Evolutionary conservation across 2,113 vertebrate genomes (phyloP), one percentile per base, ranked within the genome.

Genomic region (Plectropomus leopardus): DNA sequence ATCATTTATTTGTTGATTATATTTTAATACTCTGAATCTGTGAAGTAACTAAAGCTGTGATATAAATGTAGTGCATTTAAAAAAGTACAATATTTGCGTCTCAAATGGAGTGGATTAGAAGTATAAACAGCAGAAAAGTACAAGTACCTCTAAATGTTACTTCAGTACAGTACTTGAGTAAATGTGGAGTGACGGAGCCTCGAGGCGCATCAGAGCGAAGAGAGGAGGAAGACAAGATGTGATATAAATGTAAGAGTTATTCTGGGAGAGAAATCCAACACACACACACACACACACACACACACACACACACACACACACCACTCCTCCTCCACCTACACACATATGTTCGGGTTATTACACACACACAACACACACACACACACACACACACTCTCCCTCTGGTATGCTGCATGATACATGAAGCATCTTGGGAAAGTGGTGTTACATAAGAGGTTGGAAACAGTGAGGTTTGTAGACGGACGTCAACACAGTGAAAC

Each of bases 391-490:
- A 65, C 30, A 51, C 69, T 26, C 36, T 14, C 42, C 14, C 44
- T 45, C 44, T 45, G 44, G 44, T 16, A 45, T 69, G 60, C 50
- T 69, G 60, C 50, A 19, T 10, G 59, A 72, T 63, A 42, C 69
- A 83, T 55, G 63, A 75, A 36, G 66, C 57, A 64, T 54, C 51
- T 30, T 36, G 63, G 34, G 66, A 26, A 57, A 51, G 54, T 55
- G 63, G 9, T 30, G 69, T 83, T 83, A 74, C 70, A 34, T 69
- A 79, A 74, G 58, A 71, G 50, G 67, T 5, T 60, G 24, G 57
- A 55, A 14, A 45, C 26, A 34, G 45, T 26, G 63, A 72, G 60
- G 16, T 36, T 36, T 40, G 48, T 11, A 36, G 72, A 76, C 65
- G 42, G 40, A 63, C 19, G 10, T 69, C 64, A 23, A 23, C 47